Base-by-base conservation (phyloP, 2,113 vertebrate genomes). In the Cephalopterus ornatus region DNA sequence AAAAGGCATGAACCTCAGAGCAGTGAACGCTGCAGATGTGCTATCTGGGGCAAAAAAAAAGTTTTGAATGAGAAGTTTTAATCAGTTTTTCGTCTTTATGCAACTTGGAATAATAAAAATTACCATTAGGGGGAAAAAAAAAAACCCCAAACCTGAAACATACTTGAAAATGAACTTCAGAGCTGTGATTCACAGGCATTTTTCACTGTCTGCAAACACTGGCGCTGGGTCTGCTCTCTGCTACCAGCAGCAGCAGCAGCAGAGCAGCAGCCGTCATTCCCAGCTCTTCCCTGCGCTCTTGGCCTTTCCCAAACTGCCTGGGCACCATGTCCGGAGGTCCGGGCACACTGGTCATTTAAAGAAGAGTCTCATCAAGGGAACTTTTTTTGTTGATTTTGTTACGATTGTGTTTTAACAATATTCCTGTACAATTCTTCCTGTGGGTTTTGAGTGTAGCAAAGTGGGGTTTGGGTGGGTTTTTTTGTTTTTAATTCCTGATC, bases 161-260 rank as follows among this genome's bases (percentile, higher is more conserved):
- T 37, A 0, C 53, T 53, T 47, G 63, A 63, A 67, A 85, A 33
- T 21, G 16, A 66, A 27, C 46, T 62, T 62, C 5, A 20, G 67
- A 20, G 59, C 59, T 32, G 55, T 24, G 93, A 17, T 65, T 80
- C 62, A 24, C 33, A 2, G 66, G 2, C 27, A 0, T 65, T 75
- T 59, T 24, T 50, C 6, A 1, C 42, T 14, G 32, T 4, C 21
- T 46, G 0, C 4, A 2, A 18, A 4, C 12, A 0, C 22, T 59
- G 22, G 77, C 1, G 3, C 58, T 32, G 53, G 67, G 30, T 15
- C 39, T 46, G 56, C 12, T 5, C 44, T 35, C n/a, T 0, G 50
- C 5, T 28, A 1, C 8, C 85, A 22, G 81, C 84, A 44, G 35
- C 67, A 47, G 44, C 49, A 44, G 77, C 70, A 32, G 66, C 39